Base-by-base conservation (phyloP, 2,113 vertebrate species). In the Blennius ocellaris region DNA sequence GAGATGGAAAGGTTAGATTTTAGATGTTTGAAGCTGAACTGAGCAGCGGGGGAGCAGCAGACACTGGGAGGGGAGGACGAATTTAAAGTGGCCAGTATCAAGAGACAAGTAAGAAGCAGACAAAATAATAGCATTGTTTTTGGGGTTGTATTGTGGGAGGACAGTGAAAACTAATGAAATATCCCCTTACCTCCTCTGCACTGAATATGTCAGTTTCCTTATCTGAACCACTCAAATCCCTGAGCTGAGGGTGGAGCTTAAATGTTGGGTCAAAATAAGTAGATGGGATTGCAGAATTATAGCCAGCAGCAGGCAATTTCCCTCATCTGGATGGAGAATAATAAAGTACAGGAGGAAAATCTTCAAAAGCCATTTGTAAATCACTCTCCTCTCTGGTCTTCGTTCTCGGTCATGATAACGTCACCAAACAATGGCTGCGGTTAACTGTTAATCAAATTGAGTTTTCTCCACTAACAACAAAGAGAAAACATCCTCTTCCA, bases 1-100 rank as follows among this genome's bases (percentile, higher is more conserved):
- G 64, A 72, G 56, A 83, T 59, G 73, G 81, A 87, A 89, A 90
- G 90, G 91, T 89, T 89, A 91, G 63, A 81, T 82, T 84, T 88
- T 52, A 79, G 83, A 86, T 82, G 78, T 85, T 81, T 82, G 76
- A 76, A 62, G 77, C 63, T 83, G 60, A 87, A 82, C 69, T 81
- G 68, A 57, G 57, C 65, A 61, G 73, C 73, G 49, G 78, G 84
- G 43, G n/a, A 44, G 63, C n/a, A 9, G 55, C 51, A 39, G 39
- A 72, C 60, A 70, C 10, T 30, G 30, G 55, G n/a, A 48, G 59
- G 43, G 37, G 16, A 53, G 59, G 16, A 14, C 4, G 61, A 80
- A 83, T 72, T 67, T 57, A 65, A 82, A 80, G 47, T 41, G 48
- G 30, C 16, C 49, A 80, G 80, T 71, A 81, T 67, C 48, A 77